These are phyloP conservation scores for Galleria mellonella DNA, from an alignment of 1,140 invertebrate species.

Conservation along the genomic window DNA sequence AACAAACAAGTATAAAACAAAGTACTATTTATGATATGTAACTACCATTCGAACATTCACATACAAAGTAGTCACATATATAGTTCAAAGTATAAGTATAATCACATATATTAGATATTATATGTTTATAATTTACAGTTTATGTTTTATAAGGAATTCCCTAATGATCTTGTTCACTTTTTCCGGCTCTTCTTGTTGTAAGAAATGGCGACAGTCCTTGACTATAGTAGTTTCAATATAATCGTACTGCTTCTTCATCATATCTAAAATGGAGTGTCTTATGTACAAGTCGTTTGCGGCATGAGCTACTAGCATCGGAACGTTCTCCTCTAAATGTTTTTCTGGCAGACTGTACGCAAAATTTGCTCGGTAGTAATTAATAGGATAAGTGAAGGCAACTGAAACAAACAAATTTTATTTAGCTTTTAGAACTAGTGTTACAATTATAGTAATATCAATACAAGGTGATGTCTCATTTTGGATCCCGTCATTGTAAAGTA, in stretches of 20 bases:
- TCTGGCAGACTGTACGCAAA: constrained; percentile 20
- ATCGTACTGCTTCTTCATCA: constrained; percentile 63
- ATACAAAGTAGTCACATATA: too few species aligned
- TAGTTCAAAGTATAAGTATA: too few species aligned
- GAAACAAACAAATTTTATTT: constrained; percentile 38
- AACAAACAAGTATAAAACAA: too few species aligned
- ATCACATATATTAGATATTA: too few species aligned
- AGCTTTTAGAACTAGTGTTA: too few species aligned
- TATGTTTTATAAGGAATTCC: constrained; percentile 73
- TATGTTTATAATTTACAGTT: too few species aligned
- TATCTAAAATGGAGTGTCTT: constrained; percentile 58
- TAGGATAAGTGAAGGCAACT: constrained; percentile 74
- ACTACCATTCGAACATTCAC: too few species aligned
- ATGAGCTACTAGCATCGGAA: constrained; percentile 38
- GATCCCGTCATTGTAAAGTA: too few species aligned
- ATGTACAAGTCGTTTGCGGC: constrained; percentile 76
- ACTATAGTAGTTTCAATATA: constrained; percentile 72
- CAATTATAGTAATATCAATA: too few species aligned
- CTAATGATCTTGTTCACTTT: constrained; percentile 76
- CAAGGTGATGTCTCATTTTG: too few species aligned
- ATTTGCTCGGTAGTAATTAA: constrained; percentile 79
- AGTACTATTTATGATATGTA: too few species aligned
- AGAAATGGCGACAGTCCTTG: constrained; percentile 75
- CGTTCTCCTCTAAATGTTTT: constrained; percentile 21
- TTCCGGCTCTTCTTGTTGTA: constrained; percentile 78